Evolutionary conservation across 2,797 vertebrate genomes (phyloP), one percentile per base, ranked within the genome.

Genomic region (Oophaga sylvatica): DNA sequence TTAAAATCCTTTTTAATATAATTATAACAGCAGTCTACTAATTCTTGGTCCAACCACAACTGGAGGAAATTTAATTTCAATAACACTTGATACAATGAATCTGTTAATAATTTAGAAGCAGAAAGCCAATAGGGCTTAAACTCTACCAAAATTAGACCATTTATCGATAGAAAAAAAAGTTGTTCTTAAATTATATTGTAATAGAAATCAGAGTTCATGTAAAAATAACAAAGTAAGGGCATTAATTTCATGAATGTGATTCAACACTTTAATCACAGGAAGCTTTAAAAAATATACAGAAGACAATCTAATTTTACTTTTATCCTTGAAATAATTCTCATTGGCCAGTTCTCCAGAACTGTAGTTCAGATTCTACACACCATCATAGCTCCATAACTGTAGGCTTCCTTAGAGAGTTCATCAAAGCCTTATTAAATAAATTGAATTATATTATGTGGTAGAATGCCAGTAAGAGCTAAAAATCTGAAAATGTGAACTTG

Each of bases 381-480:
- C 71, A 70, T 70, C 31, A 16, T 7, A 73, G 71, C 19, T 9
- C 41, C 41, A 5, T 48, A 41, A 75, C 48, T 75, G 11, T 4
- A 75, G 71, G 41, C n/a, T 48, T 75, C 71, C 71, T 22, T 48
- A 13, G 41, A 41, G 71, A 75, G 71, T 48, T 48, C 71, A 75
- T 48, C 11, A 48, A 75, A 75, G 20, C 41, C 48, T 75, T 75
- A 75, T 75, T 75, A 75, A 75, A 75, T 75, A 75, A 75, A 75
- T 75, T 48, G 2, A 75, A 75, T 75, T 75, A 75, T 48, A 48
- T 48, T 73, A 73, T 73, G 9, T 45, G 41, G 31, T 20, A 41
- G 17, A 20, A 73, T 41, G 17, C 70, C 19, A 73, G 70, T 41
- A 73, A 73, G 31, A 73, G 70, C 31, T 45, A 41, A 73, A 73